A percentile compares a stretch with the other conserved stretches of the same genome.
phyloP scores from a whole-genome alignment of 2,797 vertebrate genomes.

The Trachops cirrhosus region DNA sequence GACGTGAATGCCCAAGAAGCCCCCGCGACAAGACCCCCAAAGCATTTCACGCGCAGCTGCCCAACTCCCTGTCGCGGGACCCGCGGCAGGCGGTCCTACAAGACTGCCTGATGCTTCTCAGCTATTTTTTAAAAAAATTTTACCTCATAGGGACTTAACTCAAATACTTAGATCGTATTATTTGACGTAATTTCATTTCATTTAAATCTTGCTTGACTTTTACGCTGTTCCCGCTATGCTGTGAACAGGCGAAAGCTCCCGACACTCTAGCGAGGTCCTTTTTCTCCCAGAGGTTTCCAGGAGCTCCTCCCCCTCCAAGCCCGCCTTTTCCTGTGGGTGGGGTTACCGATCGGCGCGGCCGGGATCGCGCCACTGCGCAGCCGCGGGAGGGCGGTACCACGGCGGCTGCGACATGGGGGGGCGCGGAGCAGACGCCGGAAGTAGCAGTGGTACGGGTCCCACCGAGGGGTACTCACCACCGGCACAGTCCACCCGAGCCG shows the following conservation, averaged over 20 bases:
- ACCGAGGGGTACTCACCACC: slow-evolving; percentile 53
- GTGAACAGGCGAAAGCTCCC: neutral
- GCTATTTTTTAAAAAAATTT: neutral
- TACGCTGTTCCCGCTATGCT: rapidly evolving
- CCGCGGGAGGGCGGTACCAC: slow-evolving; percentile 57
- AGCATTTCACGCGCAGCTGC: neutral
- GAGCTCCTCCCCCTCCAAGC: neutral
- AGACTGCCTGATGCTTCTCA: slow-evolving; percentile 36
- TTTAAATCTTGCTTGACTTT: neutral
- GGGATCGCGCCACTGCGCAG: slow-evolving; percentile 49
- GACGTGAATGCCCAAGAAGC: rapidly evolving
- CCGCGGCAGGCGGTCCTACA: neutral
- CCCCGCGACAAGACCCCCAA: rapidly evolving
- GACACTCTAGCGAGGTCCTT: neutral
- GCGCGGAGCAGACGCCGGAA: slow-evolving; percentile 76
- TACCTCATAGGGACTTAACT: neutral
- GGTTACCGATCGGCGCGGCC: neutral
- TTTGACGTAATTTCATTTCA: neutral
- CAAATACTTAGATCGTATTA: no score
- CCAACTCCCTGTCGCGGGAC: neutral
- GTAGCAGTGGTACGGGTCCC: slow-evolving; percentile 62
- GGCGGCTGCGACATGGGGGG: slow-evolving; percentile 65
- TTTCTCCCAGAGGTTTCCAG: neutral
- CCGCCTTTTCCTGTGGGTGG: slow-evolving; percentile 53
- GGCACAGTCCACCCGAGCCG: slow-evolving; percentile 54